Evolutionary conservation across 2,113 vertebrate species (phyloP).

Genomic region (Calonectris borealis): DNA sequence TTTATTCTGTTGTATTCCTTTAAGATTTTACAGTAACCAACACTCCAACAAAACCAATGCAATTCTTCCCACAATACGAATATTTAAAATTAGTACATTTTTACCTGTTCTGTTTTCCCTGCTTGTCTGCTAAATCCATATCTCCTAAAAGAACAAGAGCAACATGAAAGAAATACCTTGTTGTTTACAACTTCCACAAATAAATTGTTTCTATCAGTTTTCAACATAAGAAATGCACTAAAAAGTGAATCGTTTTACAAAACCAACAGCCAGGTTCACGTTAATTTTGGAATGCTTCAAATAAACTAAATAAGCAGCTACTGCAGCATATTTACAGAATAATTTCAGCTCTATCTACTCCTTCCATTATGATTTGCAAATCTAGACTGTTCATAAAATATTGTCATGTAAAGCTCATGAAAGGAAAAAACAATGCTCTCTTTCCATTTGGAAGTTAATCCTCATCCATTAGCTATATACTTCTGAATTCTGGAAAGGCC

Average conservation of each 20-base stretch:
- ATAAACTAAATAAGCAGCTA: not conserved
- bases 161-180: not conserved
- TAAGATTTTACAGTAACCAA: not conserved
- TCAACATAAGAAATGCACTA: not conserved
- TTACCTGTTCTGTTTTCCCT: slow-evolving; percentile 85
- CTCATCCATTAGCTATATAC: not conserved
- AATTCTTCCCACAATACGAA: not conserved
- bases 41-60: not conserved
- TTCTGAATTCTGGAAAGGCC: not conserved
- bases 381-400: not conserved
- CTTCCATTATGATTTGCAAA: not conserved
- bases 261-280: not conserved
- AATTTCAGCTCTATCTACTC: not conserved
- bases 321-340: not conserved
- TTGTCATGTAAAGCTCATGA: not conserved
- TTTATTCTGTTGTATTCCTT: not conserved
- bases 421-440: not conserved
- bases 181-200: not conserved
- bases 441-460: not conserved
- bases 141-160: slow-evolving; percentile 72
- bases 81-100: not conserved
- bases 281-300: not conserved
- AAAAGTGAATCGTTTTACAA: not conserved
- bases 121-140: slow-evolving; percentile 88
- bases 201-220: not conserved